Conservation (phyloP, 2,888 invertebrate species). For the Metellina segmentata region DNA sequence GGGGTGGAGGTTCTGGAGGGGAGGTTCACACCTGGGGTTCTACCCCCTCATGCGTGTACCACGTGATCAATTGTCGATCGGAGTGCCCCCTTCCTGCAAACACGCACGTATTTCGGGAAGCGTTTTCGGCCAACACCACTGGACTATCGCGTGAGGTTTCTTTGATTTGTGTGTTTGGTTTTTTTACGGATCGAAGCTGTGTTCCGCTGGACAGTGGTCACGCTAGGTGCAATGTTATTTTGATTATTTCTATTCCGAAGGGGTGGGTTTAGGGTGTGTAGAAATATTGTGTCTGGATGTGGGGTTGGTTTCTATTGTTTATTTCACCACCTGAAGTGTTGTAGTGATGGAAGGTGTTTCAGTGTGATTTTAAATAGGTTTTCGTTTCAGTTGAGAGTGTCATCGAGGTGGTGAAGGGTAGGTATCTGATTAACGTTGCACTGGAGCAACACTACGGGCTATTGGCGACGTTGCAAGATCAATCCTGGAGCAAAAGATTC, state of each 20-base stretch:
- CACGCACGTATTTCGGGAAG: too few relatives aligned
- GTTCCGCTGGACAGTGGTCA: not conserved
- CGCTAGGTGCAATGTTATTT: not conserved
- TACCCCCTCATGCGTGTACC: not conserved
- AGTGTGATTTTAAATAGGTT: too few relatives aligned
- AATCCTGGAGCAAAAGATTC: too few relatives aligned
- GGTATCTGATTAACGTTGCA: too few relatives aligned
- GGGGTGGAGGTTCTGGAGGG: too few relatives aligned
- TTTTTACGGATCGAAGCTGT: not conserved
- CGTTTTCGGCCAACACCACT: too few relatives aligned
- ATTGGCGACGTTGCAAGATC: too few relatives aligned
- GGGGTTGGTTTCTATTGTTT: not conserved
- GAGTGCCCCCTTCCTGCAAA: too few relatives aligned
- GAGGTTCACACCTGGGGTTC: slow-evolving; percentile 49
- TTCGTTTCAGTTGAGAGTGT: too few relatives aligned
- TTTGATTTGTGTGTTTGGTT: not conserved
- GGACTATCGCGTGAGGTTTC: not conserved
- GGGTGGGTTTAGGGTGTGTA: not conserved
- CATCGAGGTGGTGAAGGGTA: too few relatives aligned
- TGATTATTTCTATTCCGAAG: not conserved
- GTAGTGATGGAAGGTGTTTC: not conserved
- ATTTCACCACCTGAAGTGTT: not conserved
- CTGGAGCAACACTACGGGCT: too few relatives aligned
- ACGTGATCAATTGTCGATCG: slow-evolving; percentile 53
- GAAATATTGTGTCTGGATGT: not conserved